A percentile compares a stretch with the other conserved stretches of the same genome.
phyloP scores from a whole-genome alignment of 2,797 vertebrate species.

The Periparus ater region DNA sequence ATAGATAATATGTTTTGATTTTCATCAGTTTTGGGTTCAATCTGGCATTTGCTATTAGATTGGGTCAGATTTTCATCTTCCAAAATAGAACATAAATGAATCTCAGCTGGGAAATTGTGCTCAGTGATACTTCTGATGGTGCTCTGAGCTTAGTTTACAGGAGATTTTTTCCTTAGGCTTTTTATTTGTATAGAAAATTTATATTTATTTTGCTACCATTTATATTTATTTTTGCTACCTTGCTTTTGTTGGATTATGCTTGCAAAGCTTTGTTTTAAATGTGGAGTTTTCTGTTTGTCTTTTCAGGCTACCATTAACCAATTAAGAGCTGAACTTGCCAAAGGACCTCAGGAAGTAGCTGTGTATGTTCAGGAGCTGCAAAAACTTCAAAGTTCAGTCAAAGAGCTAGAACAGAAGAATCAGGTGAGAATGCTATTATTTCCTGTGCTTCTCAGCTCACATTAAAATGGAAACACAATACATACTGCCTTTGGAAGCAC shows the following conservation, averaged over 20 bases:
- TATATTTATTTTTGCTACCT: no score
- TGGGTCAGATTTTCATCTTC: not conserved
- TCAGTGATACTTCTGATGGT: not conserved
- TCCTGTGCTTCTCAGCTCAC: not conserved
- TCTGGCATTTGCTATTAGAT: not conserved
- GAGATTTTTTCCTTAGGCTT: not conserved
- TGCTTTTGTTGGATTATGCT: not conserved
- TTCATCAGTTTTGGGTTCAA: not conserved
- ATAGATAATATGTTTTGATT: not conserved
- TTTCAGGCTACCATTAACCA: constrained; percentile 87
- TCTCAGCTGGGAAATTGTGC: not conserved
- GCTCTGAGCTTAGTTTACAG: not conserved
- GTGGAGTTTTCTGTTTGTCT: not conserved
- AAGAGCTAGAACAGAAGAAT: constrained; percentile 88
- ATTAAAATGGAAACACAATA: not conserved
- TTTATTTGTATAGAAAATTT: not conserved
- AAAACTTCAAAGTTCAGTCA: constrained; percentile 85
- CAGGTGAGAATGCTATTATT: constrained; percentile 81
- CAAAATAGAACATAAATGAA: not conserved
- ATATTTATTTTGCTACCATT: not conserved
- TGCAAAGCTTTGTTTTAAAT: not conserved
- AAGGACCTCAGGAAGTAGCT: constrained; percentile 94
- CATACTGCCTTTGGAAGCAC: not conserved
- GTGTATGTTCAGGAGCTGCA: constrained; percentile 93
- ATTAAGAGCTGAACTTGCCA: constrained; percentile 90